These are phyloP conservation scores for Zaprionus davidi DNA, from an alignment of 1,140 invertebrate genomes.

Conservation along the genomic window DNA sequence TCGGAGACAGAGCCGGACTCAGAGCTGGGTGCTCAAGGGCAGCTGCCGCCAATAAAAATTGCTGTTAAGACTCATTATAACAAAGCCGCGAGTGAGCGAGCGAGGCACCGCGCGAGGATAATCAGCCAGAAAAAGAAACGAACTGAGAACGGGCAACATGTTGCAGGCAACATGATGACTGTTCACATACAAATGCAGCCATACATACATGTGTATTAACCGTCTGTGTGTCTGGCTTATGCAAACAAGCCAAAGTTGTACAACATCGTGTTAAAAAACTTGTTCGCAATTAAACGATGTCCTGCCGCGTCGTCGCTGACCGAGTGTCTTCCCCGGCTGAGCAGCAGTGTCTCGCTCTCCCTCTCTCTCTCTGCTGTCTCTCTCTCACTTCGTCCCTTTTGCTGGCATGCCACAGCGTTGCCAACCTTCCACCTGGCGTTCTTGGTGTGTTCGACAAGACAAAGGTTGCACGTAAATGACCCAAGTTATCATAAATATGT, in stretches of 20 bases:
- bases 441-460: constrained; percentile 57
- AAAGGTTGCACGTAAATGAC: constrained; percentile 84
- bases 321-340: constrained; percentile 43
- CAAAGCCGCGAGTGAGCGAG: constrained; percentile 15
- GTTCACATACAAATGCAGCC: not conserved
- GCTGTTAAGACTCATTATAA: constrained; percentile 80
- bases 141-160: constrained; percentile 49
- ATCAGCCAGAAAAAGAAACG: constrained; percentile 50
- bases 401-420: constrained; percentile 45
- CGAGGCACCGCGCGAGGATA: constrained; percentile 48
- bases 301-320: constrained; percentile 77
- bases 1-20: not conserved
- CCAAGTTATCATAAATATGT: constrained; percentile 84
- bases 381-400: not conserved
- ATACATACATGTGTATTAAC: not conserved
- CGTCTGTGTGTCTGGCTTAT: constrained; percentile 45
- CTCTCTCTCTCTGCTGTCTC: not conserved
- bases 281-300: constrained; percentile 84
- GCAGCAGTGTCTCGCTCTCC: constrained; percentile 13
- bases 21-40: constrained; percentile 52
- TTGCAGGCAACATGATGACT: constrained; percentile 45
- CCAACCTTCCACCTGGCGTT: constrained; percentile 79
- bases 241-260: constrained; percentile 77
- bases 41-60: constrained; percentile 75
- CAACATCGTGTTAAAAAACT: constrained; percentile 84